Evolutionary conservation across 2,888 invertebrate species (phyloP), one percentile per base, ranked within the genome.

Genomic region (Diabrotica balteata): DNA sequence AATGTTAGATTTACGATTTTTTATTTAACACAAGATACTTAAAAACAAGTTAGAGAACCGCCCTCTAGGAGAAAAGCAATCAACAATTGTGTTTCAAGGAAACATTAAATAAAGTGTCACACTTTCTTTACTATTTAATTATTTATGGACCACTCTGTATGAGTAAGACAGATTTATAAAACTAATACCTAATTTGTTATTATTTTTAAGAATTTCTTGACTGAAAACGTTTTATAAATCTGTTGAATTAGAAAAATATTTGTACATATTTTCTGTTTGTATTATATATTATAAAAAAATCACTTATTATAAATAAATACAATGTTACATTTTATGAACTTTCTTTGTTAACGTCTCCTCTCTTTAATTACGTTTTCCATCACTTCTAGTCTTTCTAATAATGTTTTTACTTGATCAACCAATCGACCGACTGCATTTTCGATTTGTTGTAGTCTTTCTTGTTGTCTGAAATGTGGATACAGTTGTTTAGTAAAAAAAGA

Each of bases 151-250:
- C 32, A 32, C 32, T 32, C 32, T 32, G 32, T 32, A 32, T 32
- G 5, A 32, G 32, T 32, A 32, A 32, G 69, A 65, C 76, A 76
- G 76, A 76, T 76, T 75, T 74, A 76, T 76, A 75, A 77, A 77
- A 75, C 72, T 62, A 49, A 57, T 66, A 69, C 64, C 70, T 71
- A 46, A 69, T 66, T 67, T 72, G 66, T 72, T 75, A 66, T 72
- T 66, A 67, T 72, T 70, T 70, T 69, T 72, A 67, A 72, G 72
- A 72, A 68, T 73, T 55, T 73, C 70, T 75, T 73, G 77, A 79
- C 78, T 79, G 79, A 79, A 75, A 74, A 75, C 74, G 71, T 76
- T 76, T 75, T 75, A 74, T 76, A 73, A 76, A 78, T 78, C 76
- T 77, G 75, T 71, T 67, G 54, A 59, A 63, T 52, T 54, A 70